phyloP scores from a whole-genome alignment of 1,140 invertebrate species.

The Homalodisca vitripennis region DNA sequence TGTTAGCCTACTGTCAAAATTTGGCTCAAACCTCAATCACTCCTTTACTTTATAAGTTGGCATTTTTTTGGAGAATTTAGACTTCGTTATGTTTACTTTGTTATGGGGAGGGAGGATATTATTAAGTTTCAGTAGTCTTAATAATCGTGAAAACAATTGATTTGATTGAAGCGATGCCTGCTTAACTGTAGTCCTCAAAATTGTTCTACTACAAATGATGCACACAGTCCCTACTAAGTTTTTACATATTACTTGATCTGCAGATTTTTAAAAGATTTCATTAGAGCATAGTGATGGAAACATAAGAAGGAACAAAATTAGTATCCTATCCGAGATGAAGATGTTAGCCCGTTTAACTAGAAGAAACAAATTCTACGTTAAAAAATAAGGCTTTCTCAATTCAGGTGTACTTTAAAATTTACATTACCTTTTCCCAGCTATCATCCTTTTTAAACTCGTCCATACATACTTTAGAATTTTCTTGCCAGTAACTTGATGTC shows the following conservation, averaged over 20 bases:
- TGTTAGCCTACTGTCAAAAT: too few relatives aligned
- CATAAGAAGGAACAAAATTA: neutral
- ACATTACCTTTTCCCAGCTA: constrained; percentile 19
- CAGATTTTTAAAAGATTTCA: neutral
- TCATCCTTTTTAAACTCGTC: neutral
- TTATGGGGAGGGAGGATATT: too few relatives aligned
- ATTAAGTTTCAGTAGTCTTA: too few relatives aligned
- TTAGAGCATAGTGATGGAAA: neutral
- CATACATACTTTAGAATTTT: neutral
- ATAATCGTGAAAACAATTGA: too few relatives aligned
- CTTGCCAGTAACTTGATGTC: constrained; percentile 11
- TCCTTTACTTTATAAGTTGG: too few relatives aligned
- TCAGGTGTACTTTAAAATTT: neutral
- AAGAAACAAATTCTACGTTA: neutral
- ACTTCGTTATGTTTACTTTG: too few relatives aligned
- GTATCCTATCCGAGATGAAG: neutral
- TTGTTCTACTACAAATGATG: too few relatives aligned
- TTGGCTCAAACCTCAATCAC: too few relatives aligned
- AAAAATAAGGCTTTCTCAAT: neutral
- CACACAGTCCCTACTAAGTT: too few relatives aligned
- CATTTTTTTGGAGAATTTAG: too few relatives aligned
- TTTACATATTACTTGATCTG: neutral
- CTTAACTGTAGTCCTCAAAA: too few relatives aligned
- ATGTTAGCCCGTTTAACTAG: neutral
- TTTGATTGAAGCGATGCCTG: too few relatives aligned